A percentile compares a stretch with the other conserved stretches of the same genome.
phyloP scores from a whole-genome alignment of 2,797 vertebrate genomes.

The Australoheros facetus region DNA sequence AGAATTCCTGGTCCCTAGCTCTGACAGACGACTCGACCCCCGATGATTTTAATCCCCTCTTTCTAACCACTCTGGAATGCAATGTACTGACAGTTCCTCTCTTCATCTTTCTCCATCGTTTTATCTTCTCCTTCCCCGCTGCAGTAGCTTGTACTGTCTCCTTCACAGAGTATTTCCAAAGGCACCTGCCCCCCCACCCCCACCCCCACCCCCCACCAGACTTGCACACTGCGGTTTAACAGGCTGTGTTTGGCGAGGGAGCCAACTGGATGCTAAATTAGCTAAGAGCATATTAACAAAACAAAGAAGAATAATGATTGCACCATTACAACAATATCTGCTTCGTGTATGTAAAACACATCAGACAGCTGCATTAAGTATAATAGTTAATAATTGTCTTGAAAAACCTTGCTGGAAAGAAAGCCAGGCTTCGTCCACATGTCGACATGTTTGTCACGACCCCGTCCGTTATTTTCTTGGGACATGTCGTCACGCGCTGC shows the following conservation, averaged over 20 bases:
- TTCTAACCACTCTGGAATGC: constrained; percentile 95
- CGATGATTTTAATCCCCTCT: constrained; percentile 92
- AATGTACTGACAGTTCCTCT: constrained; percentile 91
- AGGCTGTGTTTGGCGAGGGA: background rate
- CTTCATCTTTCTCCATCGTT: constrained; percentile 51
- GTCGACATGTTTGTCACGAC: background rate
- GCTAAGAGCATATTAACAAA: no score
- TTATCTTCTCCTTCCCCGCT: constrained; percentile 22
- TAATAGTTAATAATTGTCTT: no score
- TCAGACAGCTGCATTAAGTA: background rate
- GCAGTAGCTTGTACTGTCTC: constrained; percentile 51
- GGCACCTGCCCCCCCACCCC: constrained; percentile 37
- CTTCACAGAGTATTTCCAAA: constrained; percentile 60
- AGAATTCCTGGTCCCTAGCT: constrained; percentile 98
- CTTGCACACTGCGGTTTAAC: constrained; percentile 1
- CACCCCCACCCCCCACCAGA: constrained; percentile 10
- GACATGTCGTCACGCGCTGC: background rate
- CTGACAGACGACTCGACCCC: constrained; percentile 96
- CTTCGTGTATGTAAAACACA: background rate
- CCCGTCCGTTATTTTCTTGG: background rate
- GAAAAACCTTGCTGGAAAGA: background rate
- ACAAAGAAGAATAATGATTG: no score
- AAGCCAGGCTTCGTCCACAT: background rate
- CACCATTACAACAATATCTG: no score
- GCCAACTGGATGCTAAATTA: background rate